Base-by-base conservation (phyloP, 2,797 vertebrate genomes). In the Lophotriccus pileatus region DNA sequence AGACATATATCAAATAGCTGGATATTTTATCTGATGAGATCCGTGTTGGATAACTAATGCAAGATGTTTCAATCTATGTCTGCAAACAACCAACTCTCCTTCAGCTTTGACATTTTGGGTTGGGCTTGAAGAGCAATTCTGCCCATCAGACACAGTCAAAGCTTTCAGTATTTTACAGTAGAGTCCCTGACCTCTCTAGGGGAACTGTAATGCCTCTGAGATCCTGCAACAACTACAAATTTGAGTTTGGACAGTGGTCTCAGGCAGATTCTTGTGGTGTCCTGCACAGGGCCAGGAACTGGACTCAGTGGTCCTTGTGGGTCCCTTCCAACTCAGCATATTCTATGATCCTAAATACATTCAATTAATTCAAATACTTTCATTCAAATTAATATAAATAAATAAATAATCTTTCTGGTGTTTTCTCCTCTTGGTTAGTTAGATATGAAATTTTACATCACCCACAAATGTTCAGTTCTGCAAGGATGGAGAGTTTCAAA, bases 71-170 rank as follows among this genome's bases (percentile, higher is more conserved):
- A 30, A 18, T 36, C 56, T 18, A 17, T 8, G 5, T 25, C 73
- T 69, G 21, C 77, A 74, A 63, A 43, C 43, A 12, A 16, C 25
- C 46, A 47, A 3, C 52, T 18, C 0, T 14, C 52, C 53, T 78
- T 74, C 22, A 67, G 30, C 19, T 19, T 3, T 22, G 30, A 12
- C 0, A 0, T 39, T 55, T 43, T 19, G n/a, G 32, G 7, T 20
- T 52, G 50, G 50, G 44, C 17, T 10, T 3, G 11, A 37, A 67
- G 43, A 81, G 43, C 14, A 13, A 1, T 32, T 56, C 20, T 62
- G 25, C 10, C 60, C 46, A 4, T 25, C 12, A 32, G 49, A 46
- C 46, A 7, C 22, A 30, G 28, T 2, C 20, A 21, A 30, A 44
- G 4, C 25, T 5, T 25, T 22, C 25, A 2, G 9, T 53, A 4